Percentiles rank a stretch among this genome's conserved stretches.
These are phyloP conservation scores for Plectropomus leopardus DNA, from an alignment of 2,113 vertebrate genomes.

Conservation along the genomic window DNA sequence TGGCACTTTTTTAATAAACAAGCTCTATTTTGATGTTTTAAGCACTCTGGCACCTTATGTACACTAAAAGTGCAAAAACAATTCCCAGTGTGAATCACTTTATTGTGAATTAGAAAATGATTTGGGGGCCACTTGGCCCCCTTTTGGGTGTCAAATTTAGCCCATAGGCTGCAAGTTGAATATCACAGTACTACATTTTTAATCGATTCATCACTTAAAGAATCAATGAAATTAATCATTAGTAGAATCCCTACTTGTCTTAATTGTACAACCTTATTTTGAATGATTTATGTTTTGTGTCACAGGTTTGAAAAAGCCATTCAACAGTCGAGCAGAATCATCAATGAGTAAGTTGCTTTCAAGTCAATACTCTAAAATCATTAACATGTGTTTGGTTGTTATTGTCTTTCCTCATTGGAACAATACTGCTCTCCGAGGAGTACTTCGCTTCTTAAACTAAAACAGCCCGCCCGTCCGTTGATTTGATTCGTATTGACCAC, in stretches of 20 bases:
- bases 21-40: too few species aligned
- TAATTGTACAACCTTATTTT: background rate
- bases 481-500: constrained; percentile 1
- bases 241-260: background rate
- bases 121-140: too few species aligned
- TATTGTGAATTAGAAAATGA: too few species aligned
- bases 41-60: too few species aligned
- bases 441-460: background rate
- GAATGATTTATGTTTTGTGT: constrained; percentile 16
- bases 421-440: background rate
- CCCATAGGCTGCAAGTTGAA: too few species aligned
- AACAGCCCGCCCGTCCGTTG: background rate
- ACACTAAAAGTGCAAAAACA: too few species aligned
- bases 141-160: too few species aligned
- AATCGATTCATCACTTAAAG: too few species aligned
- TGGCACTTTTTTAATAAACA: too few species aligned
- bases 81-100: too few species aligned
- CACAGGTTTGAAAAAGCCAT: constrained; percentile 89
- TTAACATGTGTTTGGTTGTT: background rate
- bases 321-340: constrained; percentile 72
- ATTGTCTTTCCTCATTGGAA: background rate
- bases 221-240: background rate
- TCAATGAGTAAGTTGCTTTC: constrained; percentile 85
- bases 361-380: background rate
- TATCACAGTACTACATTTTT: too few species aligned